Base-by-base conservation (phyloP, 2,113 vertebrate species). In the Lamprotornis superbus region DNA sequence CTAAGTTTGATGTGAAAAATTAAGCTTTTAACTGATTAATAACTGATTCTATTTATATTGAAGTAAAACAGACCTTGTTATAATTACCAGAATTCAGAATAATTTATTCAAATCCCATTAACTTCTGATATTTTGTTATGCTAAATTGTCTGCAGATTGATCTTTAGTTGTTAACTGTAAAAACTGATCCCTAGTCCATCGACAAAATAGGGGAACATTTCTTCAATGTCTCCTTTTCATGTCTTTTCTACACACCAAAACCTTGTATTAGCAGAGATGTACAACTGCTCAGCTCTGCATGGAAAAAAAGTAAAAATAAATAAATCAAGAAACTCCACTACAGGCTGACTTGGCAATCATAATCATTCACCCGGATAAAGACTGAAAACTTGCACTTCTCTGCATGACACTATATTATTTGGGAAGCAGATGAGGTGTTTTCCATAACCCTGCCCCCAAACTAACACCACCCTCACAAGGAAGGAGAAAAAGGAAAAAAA, bases 401-500 rank as follows among this genome's bases (percentile, higher is more conserved):
- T 37, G 20, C 21, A 77, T 19, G 31, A 71, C 39, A 81, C 2
- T 2, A 1, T 21, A 53, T 81, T 79, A 57, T 57, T 53, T 64
- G 47, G 30, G 71, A 92, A 83, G 69, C 10, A 61, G 47, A 39
- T 64, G 53, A 11, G 31, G 10, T 12, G 42, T 69, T 94, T 80
- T 80, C 50, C 40, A 69, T 42, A 92, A 83, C 14, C 5, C 3
- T 1, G 7, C n/a, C 77, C 15, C 22, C 53, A 69, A 69, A 94
- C 70, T 40, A 92, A 55, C 53, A 74, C 2, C 19, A 28, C 5
- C 3, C 24, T 7, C 8, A 20, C 19, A 69, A 42, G 25, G 35
- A 14, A 42, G 21, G 3, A 4, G 3, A 5, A 8, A 28, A 11
- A 18, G 11, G 3, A 4, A 0, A 3, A 3, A 10, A 20, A 22